Evolutionary conservation across 1,140 invertebrate species (phyloP), one percentile per base, ranked within the genome.

Genomic region (Pseudomyrmex gracilis): DNA sequence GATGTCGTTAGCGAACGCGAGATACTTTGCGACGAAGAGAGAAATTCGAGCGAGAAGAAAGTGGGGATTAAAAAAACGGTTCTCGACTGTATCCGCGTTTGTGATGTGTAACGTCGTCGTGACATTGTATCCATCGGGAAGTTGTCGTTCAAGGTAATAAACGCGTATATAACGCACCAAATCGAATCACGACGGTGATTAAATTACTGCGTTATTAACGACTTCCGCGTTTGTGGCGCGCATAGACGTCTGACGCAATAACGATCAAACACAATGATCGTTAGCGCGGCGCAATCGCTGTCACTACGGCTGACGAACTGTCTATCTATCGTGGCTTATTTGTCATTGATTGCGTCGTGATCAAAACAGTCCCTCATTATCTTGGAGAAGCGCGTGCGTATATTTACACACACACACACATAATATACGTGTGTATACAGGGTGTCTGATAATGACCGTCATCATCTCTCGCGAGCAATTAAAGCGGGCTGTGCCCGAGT

Each of bases 191-290:
- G 17, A 22, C 47, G 9, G 10, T 47, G 43, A 78, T 78, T 58
- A 58, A 78, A 78, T 78, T 70, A 68, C 15, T 8, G 15, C 7
- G 74, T 78, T 78, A 34, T 78, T 78, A 64, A 64, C 61, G n/a
- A 70, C 15, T 68, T n/a, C 5, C 22, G 51, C 22, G 20, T 70
- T 70, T 70, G 51, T 20, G 47, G 64, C n/a, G 9, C 43, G 20
- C 34, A 34, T 67, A 43, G 74, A 45, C 17, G 12, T 17, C 67
- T 77, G 34, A 57, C 63, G 63, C 57, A 47, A 57, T 68, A 58
- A 70, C 76, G 76, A 78, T 47, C 12, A 55, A 13, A 57, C 43
- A 68, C 24, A 55, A 55, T 43, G 49, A 68, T 53, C 10, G 20
- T 68, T 68, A 57, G 20, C 51, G 51, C 55, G 34, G 45, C 51